Percentiles rank a stretch among this genome's conserved stretches.
These are phyloP conservation scores for Teinopalpus imperialis DNA, from an alignment of 2,888 invertebrate genomes.

Conservation along the genomic window DNA sequence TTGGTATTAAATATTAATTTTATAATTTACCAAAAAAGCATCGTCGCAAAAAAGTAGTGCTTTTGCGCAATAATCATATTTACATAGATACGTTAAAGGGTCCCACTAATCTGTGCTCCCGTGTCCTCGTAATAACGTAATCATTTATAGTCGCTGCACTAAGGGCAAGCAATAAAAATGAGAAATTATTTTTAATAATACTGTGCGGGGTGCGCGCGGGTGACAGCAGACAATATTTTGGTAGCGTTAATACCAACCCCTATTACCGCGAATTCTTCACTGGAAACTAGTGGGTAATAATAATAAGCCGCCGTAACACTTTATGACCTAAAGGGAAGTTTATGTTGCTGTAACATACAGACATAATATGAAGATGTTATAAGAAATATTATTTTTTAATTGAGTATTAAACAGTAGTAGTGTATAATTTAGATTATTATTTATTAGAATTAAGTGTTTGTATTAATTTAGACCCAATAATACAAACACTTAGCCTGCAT, in stretches of 20 bases:
- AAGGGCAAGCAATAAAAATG: slow-evolving; percentile 74
- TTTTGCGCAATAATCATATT: slow-evolving; percentile 4
- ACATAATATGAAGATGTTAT: slow-evolving; percentile 32
- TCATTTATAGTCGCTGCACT: slow-evolving; percentile 61
- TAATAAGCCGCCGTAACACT: slow-evolving; percentile 57
- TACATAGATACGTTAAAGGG: neutral
- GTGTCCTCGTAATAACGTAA: slow-evolving; percentile 39
- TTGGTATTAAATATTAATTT: no score
- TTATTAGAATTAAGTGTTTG: no score
- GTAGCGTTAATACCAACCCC: slow-evolving; percentile 55
- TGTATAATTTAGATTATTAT: no score
- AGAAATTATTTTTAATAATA: slow-evolving; percentile 82
- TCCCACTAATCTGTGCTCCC: slow-evolving; percentile 16
- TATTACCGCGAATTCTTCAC: slow-evolving; percentile 68
- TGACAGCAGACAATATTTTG: slow-evolving; percentile 67
- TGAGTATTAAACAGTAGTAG: no score
- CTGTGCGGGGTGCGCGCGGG: slow-evolving; percentile 39
- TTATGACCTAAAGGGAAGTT: slow-evolving; percentile 60
- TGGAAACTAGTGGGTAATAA: slow-evolving; percentile 56
- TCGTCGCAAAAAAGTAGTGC: no score
- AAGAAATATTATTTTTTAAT: no score
- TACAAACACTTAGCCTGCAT: no score
- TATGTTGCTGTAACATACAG: slow-evolving; percentile 53
- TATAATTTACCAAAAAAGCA: no score
- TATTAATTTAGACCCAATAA: no score